A percentile compares a stretch with the other conserved stretches of the same genome.
phyloP scores from a whole-genome alignment of 2,797 vertebrate species.

The Vireo griseus region DNA sequence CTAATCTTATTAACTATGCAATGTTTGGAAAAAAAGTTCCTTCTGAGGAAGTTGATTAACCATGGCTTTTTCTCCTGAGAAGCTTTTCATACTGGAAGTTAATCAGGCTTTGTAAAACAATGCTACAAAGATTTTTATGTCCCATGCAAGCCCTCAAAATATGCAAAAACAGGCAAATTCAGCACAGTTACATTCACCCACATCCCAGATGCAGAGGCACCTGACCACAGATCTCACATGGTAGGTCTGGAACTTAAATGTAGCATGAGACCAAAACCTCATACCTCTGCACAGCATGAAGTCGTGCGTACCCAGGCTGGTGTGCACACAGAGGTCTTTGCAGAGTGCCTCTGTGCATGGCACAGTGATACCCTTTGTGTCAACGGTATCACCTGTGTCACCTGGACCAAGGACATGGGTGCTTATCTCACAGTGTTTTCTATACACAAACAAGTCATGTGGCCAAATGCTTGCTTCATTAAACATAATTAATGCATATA shows the following conservation, averaged over 20 bases:
- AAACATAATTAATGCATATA: background rate
- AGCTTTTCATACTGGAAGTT: background rate
- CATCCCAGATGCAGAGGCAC: background rate
- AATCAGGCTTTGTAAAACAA: background rate
- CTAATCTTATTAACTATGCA: background rate
- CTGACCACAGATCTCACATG: background rate
- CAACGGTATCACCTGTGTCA: background rate
- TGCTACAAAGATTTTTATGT: background rate
- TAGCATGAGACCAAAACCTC: background rate
- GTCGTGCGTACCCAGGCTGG: background rate
- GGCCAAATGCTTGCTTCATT: background rate
- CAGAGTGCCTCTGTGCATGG: background rate
- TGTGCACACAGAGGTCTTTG: background rate
- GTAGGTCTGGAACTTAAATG: background rate
- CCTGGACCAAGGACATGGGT: background rate
- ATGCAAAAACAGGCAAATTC: background rate
- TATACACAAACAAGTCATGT: background rate
- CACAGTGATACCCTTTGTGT: background rate
- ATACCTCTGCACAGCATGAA: background rate
- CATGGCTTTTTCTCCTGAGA: background rate
- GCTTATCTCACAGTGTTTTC: background rate
- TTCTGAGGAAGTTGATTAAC: background rate
- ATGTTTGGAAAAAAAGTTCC: background rate
- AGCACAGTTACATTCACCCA: background rate
- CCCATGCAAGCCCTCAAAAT: background rate